Evolutionary conservation across 1,140 invertebrate species (phyloP).

Genomic region (Calycopis cecrops): DNA sequence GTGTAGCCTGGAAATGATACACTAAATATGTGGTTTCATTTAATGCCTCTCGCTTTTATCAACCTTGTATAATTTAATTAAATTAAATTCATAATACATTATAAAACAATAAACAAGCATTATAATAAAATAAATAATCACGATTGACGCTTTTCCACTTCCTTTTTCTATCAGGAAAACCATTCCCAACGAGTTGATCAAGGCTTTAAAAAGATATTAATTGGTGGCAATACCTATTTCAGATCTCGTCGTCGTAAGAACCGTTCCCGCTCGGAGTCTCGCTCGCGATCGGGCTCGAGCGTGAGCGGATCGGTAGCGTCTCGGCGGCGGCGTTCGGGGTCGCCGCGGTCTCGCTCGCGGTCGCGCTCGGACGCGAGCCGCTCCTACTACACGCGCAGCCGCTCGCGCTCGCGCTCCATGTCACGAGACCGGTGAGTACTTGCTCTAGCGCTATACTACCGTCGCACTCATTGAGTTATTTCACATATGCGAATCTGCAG

Average conservation of each 20-base stretch:
- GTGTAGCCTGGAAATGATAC: too few relatives aligned
- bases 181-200: background rate
- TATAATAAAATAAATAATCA: too few relatives aligned
- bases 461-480: too few relatives aligned
- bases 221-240: background rate
- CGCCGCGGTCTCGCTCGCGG: conserved; percentile 63
- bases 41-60: too few relatives aligned
- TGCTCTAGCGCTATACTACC: background rate
- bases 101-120: too few relatives aligned
- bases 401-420: conserved; percentile 78
- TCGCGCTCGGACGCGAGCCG: conserved; percentile 70
- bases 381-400: conserved; percentile 77
- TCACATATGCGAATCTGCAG: too few relatives aligned
- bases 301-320: conserved; percentile 72
- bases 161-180: too few relatives aligned
- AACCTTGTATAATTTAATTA: too few relatives aligned
- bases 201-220: background rate
- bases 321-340: conserved; percentile 73
- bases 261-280: conserved; percentile 67
- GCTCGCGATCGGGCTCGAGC: conserved; percentile 64
- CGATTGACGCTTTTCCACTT: too few relatives aligned
- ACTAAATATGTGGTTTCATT: too few relatives aligned
- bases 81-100: too few relatives aligned
- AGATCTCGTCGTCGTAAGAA: conserved; percentile 74
- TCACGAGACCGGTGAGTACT: conserved; percentile 70